Percentiles rank a stretch among this genome's conserved stretches.
phyloP scores from a whole-genome alignment of 2,888 invertebrate species.

The Latheticus oryzae region DNA sequence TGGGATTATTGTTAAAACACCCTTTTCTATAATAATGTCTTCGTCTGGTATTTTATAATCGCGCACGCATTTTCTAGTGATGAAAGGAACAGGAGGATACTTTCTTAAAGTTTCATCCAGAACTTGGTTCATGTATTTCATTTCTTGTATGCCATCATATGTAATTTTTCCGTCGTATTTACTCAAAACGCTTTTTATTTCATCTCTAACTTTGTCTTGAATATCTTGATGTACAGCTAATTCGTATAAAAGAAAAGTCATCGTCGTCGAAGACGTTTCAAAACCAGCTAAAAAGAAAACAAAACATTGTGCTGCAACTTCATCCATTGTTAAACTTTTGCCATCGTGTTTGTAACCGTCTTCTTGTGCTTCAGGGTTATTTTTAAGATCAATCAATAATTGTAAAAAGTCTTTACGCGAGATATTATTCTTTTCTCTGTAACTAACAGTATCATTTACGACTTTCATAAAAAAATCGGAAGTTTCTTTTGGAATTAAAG shows the following conservation, averaged over 20 bases:
- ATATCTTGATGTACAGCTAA: constrained; percentile 61
- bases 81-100: constrained; percentile 54
- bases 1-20: constrained; percentile 54
- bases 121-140: constrained; percentile 66
- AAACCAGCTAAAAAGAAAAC: constrained; percentile 46
- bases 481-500: constrained; percentile 47
- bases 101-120: constrained; percentile 60
- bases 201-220: constrained; percentile 63
- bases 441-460: constrained; percentile 64
- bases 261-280: constrained; percentile 52
- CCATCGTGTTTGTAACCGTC: no score
- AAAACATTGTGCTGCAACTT: constrained; percentile 35
- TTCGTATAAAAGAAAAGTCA: constrained; percentile 61
- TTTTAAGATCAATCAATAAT: constrained; percentile 65
- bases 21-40: constrained; percentile 56
- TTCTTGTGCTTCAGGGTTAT: constrained; percentile 9
- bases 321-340: constrained; percentile 20
- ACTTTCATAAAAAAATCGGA: constrained; percentile 64
- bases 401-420: constrained; percentile 69
- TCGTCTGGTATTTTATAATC: constrained; percentile 55
- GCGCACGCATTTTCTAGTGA: constrained; percentile 46
- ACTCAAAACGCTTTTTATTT: constrained; percentile 58
- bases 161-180: constrained; percentile 59
- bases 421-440: constrained; percentile 65
- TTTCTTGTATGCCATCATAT: constrained; percentile 63